phyloP scores from a whole-genome alignment of 2,113 vertebrate species.

The Entomyzon cyanotis region DNA sequence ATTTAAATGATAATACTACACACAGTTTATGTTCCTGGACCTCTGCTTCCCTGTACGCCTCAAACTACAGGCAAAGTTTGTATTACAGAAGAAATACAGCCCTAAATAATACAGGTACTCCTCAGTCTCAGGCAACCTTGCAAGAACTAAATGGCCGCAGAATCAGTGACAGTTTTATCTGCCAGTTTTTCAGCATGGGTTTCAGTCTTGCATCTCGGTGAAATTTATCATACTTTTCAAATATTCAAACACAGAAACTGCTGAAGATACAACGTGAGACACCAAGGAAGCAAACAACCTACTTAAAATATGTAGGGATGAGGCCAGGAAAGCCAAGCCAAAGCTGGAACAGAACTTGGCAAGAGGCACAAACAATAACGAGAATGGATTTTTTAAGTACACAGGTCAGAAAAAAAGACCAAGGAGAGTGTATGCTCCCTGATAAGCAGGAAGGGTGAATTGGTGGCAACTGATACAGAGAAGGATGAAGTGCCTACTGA shows the following conservation, averaged over 20 bases:
- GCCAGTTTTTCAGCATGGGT: background rate
- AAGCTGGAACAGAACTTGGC: background rate
- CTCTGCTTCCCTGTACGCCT: background rate
- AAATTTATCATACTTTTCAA: background rate
- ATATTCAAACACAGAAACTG: background rate
- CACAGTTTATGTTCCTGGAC: background rate
- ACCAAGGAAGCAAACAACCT: background rate
- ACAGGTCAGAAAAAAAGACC: background rate
- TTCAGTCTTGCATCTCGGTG: background rate
- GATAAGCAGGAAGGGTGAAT: background rate
- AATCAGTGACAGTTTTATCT: background rate
- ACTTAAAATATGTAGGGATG: background rate
- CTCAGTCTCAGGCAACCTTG: background rate
- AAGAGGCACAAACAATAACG: background rate
- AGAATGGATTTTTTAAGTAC: background rate
- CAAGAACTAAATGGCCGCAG: background rate
- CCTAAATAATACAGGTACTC: background rate
- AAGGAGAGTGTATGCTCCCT: background rate
- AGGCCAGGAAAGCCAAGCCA: background rate
- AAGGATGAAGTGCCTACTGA: background rate
- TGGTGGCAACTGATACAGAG: too few species aligned
- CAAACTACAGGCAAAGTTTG: background rate
- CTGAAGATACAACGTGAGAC: background rate
- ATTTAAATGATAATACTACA: background rate
- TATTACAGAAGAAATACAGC: background rate